Conservation (phyloP, 2,888 invertebrate species). For the Chironomus tentans region DNA sequence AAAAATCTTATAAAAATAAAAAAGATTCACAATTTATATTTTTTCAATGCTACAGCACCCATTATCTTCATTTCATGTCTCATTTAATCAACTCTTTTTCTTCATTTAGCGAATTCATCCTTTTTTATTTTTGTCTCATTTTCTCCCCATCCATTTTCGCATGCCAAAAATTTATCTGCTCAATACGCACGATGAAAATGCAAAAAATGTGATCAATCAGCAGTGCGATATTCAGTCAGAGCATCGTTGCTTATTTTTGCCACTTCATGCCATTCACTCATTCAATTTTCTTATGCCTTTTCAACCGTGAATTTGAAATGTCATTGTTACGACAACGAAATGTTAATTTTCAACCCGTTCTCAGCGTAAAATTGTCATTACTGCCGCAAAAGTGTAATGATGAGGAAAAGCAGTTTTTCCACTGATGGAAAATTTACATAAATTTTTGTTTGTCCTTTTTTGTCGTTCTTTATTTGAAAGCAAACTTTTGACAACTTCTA, state of each 20-base stretch:
- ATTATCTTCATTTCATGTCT: no score
- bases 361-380: constrained; percentile 14
- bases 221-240: neutral
- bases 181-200: neutral
- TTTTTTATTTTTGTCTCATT: neutral
- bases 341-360: constrained; percentile 19
- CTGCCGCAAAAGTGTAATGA: constrained; percentile 11
- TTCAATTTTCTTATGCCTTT: neutral
- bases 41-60: no score
- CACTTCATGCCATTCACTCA: neutral
- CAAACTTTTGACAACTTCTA: neutral
- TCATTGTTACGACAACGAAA: constrained; percentile 14
- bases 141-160: neutral
- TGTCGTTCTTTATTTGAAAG: neutral
- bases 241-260: neutral
- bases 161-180: no score
- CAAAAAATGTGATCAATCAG: neutral
- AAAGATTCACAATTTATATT: no score
- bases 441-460: constrained; percentile 11
- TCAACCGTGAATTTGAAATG: constrained; percentile 19
- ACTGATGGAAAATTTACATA: constrained; percentile 21
- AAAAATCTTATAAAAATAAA: no score
- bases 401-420: constrained; percentile 15
- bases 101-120: neutral
- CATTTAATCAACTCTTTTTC: no score